phyloP scores from a whole-genome alignment of 2,888 invertebrate genomes.

The Macrosoma leucophasiata region DNA sequence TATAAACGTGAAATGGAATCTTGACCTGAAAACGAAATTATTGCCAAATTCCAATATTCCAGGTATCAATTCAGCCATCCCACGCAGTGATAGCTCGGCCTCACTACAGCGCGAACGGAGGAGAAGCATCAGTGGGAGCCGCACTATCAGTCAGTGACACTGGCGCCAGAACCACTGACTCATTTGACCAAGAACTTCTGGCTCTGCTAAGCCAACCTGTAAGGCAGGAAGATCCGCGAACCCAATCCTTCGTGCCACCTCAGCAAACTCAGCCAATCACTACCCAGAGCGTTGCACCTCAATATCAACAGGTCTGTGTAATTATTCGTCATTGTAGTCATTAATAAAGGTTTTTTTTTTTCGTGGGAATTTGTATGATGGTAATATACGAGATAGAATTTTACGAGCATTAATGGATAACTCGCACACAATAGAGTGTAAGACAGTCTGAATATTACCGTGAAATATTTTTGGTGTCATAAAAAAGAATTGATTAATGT shows the following conservation, averaged over 20 bases:
- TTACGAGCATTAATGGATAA: no score
- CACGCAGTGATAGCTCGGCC: slow-evolving; percentile 65
- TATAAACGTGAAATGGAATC: no score
- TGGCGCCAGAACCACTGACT: slow-evolving; percentile 37
- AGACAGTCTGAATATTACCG: no score
- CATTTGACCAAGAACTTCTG: slow-evolving; percentile 53
- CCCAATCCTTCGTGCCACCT: slow-evolving; percentile 37
- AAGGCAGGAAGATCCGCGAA: slow-evolving; percentile 45
- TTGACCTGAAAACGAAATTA: no score
- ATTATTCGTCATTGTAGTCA: no score
- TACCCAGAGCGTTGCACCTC: slow-evolving; percentile 28
- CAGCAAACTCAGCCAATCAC: slow-evolving; percentile 32
- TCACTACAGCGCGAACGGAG: slow-evolving; percentile 54
- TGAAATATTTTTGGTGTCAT: no score
- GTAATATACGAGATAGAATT: no score
- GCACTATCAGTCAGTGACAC: slow-evolving; percentile 62
- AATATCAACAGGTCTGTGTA: slow-evolving; percentile 38
- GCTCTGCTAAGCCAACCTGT: slow-evolving; percentile 49
- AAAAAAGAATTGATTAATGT: no score
- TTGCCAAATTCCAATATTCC: no score
- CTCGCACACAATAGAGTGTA: no score
- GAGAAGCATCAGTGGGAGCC: slow-evolving; percentile 66
- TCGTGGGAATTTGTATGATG: no score
- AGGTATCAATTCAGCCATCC: slow-evolving; percentile 59
- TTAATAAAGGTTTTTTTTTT: no score